Evolutionary conservation across 2,888 invertebrate genomes (phyloP).

Genomic region (Tillus elongatus): DNA sequence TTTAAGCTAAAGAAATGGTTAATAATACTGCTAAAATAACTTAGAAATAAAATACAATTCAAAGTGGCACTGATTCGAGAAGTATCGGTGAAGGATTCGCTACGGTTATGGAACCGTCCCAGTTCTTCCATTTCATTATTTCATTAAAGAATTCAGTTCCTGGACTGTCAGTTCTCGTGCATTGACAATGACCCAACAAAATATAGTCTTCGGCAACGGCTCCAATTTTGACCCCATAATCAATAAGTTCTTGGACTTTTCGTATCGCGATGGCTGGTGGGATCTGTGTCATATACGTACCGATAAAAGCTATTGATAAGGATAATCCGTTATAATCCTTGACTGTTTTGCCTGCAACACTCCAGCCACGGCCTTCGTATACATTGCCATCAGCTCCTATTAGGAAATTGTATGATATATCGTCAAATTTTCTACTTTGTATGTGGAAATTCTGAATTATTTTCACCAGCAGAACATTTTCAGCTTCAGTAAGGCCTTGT

Average conservation of each 20-base stretch:
- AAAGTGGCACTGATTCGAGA: no score
- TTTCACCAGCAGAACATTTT: conserved; percentile 42
- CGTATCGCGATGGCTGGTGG: conserved; percentile 40
- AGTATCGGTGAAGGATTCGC: no score
- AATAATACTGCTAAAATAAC: no score
- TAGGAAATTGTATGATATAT: conserved; percentile 46
- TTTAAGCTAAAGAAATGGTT: no score
- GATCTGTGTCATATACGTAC: conserved; percentile 43
- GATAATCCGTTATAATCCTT: conserved; percentile 45
- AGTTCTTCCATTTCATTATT: conserved; percentile 48
- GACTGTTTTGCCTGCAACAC: conserved; percentile 45
- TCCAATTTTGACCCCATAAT: conserved; percentile 42
- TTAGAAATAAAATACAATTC: no score
- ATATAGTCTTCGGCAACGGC: conserved; percentile 43
- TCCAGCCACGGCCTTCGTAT: conserved; percentile 48
- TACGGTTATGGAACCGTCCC: conserved; percentile 22
- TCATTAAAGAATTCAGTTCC: conserved; percentile 44
- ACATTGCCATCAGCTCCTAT: conserved; percentile 47
- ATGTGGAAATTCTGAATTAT: conserved; percentile 47
- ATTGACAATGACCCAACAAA: conserved; percentile 47
- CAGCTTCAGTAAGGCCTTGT: conserved; percentile 40
- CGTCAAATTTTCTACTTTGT: conserved; percentile 44
- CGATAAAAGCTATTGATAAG: conserved; percentile 46
- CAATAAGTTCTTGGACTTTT: conserved; percentile 42
- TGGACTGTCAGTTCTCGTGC: conserved; percentile 45